phyloP scores from a whole-genome alignment of 2,113 vertebrate genomes.

The Scytalopus superciliaris region DNA sequence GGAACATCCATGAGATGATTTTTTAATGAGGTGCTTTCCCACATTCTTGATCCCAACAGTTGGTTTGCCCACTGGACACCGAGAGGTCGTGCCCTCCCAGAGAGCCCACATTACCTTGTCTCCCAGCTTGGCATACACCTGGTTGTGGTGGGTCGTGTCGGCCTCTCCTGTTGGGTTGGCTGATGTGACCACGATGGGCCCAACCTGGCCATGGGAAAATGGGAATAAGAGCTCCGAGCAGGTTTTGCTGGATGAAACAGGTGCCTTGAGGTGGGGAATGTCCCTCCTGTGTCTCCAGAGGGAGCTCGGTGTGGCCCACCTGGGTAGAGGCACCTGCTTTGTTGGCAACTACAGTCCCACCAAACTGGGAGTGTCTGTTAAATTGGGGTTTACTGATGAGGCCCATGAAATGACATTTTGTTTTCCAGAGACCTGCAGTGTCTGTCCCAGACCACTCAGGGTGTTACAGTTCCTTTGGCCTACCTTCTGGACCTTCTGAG shows the following conservation, averaged over 20 bases:
- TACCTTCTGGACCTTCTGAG: background rate
- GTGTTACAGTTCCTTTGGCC: background rate
- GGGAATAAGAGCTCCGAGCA: background rate
- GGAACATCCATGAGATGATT: accelerated
- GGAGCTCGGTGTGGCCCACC: background rate
- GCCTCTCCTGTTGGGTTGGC: constrained; percentile 91
- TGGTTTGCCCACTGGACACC: background rate
- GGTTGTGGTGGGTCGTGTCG: constrained; percentile 92
- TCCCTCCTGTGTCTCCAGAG: background rate
- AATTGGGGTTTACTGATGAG: background rate
- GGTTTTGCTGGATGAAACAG: background rate
- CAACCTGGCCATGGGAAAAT: constrained; percentile 72
- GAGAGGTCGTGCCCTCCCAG: background rate
- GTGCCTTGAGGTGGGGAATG: background rate
- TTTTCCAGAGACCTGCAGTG: background rate
- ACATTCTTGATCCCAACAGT: background rate
- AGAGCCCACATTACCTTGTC: constrained; percentile 75
- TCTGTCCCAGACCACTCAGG: background rate
- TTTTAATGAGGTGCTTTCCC: background rate
- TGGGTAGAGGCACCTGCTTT: background rate
- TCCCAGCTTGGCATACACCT: constrained; percentile 88
- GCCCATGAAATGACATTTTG: background rate
- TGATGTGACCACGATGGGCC: constrained; percentile 87
- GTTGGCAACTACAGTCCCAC: background rate
- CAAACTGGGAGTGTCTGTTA: background rate